Evolutionary conservation across 2,797 vertebrate genomes (phyloP).

Genomic region (Esox masquinongy): DNA sequence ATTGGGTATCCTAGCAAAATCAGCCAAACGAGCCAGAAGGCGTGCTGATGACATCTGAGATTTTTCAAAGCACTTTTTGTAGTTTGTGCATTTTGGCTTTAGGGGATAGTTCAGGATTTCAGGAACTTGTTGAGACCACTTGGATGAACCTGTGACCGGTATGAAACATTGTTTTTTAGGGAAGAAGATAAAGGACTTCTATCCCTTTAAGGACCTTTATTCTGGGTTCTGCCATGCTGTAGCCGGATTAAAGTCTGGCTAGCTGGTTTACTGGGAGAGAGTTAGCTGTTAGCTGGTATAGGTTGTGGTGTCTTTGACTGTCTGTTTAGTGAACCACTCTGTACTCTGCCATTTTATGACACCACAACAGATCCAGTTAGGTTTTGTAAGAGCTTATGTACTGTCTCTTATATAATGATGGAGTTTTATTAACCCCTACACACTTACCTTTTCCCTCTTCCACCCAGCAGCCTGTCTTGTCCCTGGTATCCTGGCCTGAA

Average conservation of each 20-base stretch:
- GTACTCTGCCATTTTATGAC: conserved; percentile 8
- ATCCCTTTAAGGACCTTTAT: not conserved
- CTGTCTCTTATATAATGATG: conserved; percentile 26
- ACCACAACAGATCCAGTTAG: conserved; percentile 5
- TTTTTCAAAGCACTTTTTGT: conserved; percentile 42
- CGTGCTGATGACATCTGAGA: conserved; percentile 58
- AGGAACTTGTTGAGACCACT: no score
- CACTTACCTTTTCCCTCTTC: conserved; percentile 33
- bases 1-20: conserved; percentile 55
- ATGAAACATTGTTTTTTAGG: no score
- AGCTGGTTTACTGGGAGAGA: no score
- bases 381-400: conserved; percentile 23
- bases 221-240: conserved; percentile 49
- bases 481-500: conserved; percentile 32
- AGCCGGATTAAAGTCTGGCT: conserved; percentile 43
- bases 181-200: no score
- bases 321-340: conserved; percentile 1
- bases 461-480: not conserved
- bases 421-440: conserved; percentile 39
- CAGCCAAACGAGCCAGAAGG: conserved; percentile 56
- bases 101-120: no score
- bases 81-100: conserved; percentile 37
- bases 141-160: no score
- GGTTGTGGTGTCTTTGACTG: not conserved
- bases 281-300: not conserved